Percentiles rank a stretch among this genome's conserved stretches.
phyloP scores from a whole-genome alignment of 2,797 vertebrate genomes.

The Anolis apletophallus region DNA sequence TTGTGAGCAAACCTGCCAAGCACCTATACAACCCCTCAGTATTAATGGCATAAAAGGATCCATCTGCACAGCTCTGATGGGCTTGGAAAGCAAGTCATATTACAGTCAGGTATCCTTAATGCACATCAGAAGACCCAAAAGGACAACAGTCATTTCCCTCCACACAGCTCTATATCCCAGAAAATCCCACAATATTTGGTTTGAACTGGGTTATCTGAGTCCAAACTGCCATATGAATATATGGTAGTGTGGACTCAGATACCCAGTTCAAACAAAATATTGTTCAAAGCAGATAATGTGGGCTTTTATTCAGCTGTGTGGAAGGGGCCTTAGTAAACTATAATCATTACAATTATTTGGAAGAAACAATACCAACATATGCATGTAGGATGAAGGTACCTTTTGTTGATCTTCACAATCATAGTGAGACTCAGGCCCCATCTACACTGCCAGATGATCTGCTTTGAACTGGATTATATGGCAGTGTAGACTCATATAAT shows the following conservation, averaged over 20 bases:
- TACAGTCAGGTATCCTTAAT: not conserved
- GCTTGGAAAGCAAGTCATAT: not conserved
- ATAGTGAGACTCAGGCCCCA: not conserved
- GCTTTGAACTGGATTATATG: no score
- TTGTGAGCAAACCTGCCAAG: not conserved
- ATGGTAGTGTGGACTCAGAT: no score
- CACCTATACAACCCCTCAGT: not conserved
- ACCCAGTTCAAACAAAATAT: no score
- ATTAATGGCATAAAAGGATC: not conserved
- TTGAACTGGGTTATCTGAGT: no score
- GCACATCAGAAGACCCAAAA: not conserved
- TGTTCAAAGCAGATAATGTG: no score
- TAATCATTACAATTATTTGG: not conserved
- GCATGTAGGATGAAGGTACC: not conserved
- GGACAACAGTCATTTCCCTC: not conserved
- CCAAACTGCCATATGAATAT: no score
- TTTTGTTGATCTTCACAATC: not conserved
- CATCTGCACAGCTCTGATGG: not conserved
- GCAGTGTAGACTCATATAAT: no score
- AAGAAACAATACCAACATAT: not conserved
- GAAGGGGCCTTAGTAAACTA: not conserved
- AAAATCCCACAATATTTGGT: no score
- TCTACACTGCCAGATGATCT: no score
- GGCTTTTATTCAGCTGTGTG: no score
- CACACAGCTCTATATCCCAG: no score